These are phyloP conservation scores for Melanerpes formicivorus DNA, from an alignment of 2,113 vertebrate genomes.

Conservation along the genomic window DNA sequence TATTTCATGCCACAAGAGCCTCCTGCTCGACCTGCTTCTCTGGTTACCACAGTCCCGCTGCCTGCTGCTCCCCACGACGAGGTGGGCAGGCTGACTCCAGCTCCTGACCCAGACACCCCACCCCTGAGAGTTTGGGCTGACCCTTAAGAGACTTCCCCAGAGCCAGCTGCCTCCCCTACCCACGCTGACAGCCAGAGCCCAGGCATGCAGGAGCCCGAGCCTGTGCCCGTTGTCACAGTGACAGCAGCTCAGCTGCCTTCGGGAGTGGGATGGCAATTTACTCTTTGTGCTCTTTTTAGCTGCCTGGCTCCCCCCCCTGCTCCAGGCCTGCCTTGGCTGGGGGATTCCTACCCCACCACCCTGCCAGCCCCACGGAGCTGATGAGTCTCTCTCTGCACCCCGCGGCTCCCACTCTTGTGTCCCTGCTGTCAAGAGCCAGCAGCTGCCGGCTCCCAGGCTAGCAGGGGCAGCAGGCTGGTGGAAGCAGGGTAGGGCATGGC, in stretches of 20 bases:
- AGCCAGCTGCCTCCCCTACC: background rate
- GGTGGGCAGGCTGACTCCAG: background rate
- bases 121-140: background rate
- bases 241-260: conserved; percentile 30
- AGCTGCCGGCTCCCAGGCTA: background rate
- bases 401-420: fast-evolving
- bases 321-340: background rate
- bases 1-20: conserved; percentile 39
- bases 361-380: background rate
- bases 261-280: conserved; percentile 39
- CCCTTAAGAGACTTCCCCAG: background rate
- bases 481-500: fast-evolving
- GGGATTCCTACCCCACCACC: background rate
- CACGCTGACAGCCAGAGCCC: background rate
- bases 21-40: conserved; percentile 4
- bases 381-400: background rate
- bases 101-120: background rate
- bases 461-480: fast-evolving
- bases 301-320: background rate
- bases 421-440: background rate
- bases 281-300: background rate
- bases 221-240: conserved; percentile 46
- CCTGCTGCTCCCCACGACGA: background rate
- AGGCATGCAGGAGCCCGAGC: background rate
- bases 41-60: background rate